Percentiles rank a stretch among this genome's conserved stretches.
phyloP scores from a whole-genome alignment of 1,140 invertebrate genomes.

The Aricia agestis region DNA sequence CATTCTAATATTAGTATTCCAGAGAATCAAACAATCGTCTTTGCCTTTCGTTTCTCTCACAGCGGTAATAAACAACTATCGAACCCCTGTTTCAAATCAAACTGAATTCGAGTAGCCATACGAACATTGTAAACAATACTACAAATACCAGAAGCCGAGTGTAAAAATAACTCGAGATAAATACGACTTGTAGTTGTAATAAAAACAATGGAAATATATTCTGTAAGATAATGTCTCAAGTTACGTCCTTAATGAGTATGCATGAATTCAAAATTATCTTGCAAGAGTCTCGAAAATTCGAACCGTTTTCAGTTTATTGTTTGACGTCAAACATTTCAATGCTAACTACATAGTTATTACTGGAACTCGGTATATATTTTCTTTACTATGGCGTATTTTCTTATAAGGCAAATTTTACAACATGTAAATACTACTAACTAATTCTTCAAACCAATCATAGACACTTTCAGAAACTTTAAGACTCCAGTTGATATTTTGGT shows the following conservation, averaged over 20 bases:
- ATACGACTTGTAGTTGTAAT: background rate
- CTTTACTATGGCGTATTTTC: too few species aligned
- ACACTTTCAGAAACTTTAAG: too few species aligned
- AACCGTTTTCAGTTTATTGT: background rate
- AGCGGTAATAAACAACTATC: too few species aligned
- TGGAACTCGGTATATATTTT: background rate
- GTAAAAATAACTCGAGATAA: background rate
- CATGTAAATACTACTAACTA: too few species aligned
- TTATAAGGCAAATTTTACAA: too few species aligned
- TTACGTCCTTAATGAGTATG: background rate
- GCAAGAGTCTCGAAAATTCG: background rate
- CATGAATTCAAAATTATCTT: background rate
- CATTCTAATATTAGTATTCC: background rate
- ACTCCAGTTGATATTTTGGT: too few species aligned
- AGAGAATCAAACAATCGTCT: background rate
- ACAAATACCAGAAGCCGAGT: background rate
- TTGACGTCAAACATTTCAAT: background rate
- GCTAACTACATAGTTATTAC: constrained; percentile 2
- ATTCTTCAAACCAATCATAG: too few species aligned
- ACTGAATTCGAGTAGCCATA: background rate
- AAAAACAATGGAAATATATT: background rate
- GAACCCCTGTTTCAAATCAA: background rate
- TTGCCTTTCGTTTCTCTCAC: too few species aligned
- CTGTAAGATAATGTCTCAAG: background rate
- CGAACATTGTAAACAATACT: background rate